Evolutionary conservation across 1,140 invertebrate species (phyloP).

Genomic region (Semibalanus balanoides): DNA sequence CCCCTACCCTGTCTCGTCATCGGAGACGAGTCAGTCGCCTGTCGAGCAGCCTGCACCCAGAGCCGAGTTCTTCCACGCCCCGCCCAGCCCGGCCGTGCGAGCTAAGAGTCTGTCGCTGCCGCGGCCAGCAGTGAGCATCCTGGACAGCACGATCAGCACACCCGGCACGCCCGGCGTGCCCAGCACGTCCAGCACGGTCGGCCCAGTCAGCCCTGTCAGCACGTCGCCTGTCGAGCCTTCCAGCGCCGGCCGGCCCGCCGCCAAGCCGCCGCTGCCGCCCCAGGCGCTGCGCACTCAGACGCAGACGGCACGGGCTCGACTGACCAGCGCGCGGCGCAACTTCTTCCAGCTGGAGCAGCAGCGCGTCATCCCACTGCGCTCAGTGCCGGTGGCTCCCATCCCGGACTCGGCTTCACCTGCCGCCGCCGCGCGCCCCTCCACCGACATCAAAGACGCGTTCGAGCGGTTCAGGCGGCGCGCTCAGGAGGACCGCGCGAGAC

Average conservation of each 20-base stretch:
- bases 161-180: too few species aligned
- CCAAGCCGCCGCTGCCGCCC: not conserved
- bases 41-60: not conserved
- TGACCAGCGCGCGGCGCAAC: not conserved
- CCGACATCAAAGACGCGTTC: slow-evolving; percentile 19
- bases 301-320: not conserved
- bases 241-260: too few species aligned
- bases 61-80: not conserved
- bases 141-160: not conserved
- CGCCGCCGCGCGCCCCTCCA: not conserved
- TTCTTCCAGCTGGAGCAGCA: not conserved
- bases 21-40: too few species aligned
- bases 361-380: not conserved
- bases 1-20: too few species aligned
- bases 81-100: not conserved
- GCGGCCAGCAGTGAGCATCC: not conserved
- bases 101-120: not conserved
- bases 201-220: too few species aligned
- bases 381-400: not conserved
- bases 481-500: slow-evolving; percentile 21
- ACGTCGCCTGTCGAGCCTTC: not conserved
- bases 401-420: not conserved
- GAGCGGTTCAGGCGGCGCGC: slow-evolving; percentile 20
- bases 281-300: not conserved
- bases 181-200: too few species aligned